A percentile compares a stretch with the other conserved stretches of the same genome.
Conservation (phyloP, 2,797 vertebrate genomes). For the Anguilla marmorata region DNA sequence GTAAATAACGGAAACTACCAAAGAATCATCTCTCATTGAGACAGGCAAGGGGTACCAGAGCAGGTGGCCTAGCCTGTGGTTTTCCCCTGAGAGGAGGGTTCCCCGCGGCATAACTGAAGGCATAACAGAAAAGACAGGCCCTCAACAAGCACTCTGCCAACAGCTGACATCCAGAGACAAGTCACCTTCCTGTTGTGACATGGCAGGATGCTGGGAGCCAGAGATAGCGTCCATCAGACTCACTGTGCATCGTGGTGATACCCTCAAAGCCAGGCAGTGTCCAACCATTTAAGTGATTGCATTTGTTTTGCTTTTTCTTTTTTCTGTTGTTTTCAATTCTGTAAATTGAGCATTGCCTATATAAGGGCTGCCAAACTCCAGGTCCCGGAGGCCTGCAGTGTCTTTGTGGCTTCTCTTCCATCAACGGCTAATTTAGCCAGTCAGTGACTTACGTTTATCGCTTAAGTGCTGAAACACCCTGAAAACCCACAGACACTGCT, state of each 20-base stretch:
- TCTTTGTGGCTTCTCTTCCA: no score
- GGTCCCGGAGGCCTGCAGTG: no score
- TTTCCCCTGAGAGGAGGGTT: constrained; percentile 6
- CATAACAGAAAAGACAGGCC: background rate
- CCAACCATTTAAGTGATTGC: background rate
- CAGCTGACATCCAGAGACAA: background rate
- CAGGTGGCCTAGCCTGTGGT: background rate
- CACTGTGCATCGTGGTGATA: background rate
- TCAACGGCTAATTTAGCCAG: no score
- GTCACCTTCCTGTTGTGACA: constrained; percentile 9
- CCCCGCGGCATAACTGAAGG: background rate
- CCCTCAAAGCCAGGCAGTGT: no score
- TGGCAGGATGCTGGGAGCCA: background rate
- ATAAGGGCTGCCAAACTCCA: no score
- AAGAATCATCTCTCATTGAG: constrained; percentile 16
- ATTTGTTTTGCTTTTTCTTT: background rate
- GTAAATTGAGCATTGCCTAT: no score
- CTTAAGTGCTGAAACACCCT: no score
- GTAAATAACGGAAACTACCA: constrained; percentile 30
- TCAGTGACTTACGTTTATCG: no score
- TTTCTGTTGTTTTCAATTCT: no score
- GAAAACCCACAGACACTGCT: no score
- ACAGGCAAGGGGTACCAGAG: background rate
- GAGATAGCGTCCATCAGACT: constrained; percentile 5
- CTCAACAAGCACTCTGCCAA: background rate